phyloP scores from a whole-genome alignment of 2,113 vertebrate species.

The Heterotilapia buettikoferi region DNA sequence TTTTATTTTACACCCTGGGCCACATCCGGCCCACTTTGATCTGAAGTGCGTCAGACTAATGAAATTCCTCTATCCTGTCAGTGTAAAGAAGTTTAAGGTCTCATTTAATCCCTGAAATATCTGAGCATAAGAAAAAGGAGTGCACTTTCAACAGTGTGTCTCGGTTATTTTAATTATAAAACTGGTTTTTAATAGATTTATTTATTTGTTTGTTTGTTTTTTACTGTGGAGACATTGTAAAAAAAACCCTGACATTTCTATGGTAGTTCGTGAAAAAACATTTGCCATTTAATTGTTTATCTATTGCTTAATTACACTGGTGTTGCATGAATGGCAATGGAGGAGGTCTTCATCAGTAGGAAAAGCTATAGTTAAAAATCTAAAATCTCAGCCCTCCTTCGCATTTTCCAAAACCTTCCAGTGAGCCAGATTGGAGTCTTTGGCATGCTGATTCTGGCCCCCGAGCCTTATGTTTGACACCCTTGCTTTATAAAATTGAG shows the following conservation, averaged over 20 bases:
- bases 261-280: not conserved
- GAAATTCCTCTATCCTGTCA: not conserved
- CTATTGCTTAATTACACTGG: not conserved
- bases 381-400: not conserved
- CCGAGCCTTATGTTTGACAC: not conserved
- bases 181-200: not conserved
- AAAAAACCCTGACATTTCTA: rapidly evolving
- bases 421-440: not conserved
- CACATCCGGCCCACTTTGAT: not conserved
- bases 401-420: not conserved
- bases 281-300: not conserved
- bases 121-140: not conserved
- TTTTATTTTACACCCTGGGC: not conserved
- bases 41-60: not conserved
- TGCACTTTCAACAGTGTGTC: not conserved
- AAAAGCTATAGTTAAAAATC: not conserved
- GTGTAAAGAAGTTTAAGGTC: not conserved
- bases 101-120: not conserved
- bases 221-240: not conserved
- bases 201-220: not conserved
- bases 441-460: not conserved
- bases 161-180: not conserved
- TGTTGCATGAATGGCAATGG: not conserved
- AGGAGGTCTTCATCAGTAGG: not conserved
- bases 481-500: not conserved